These are phyloP conservation scores for Petrocephalus schoutedeni DNA, from an alignment of 2,797 vertebrate genomes.

Conservation along the genomic window DNA sequence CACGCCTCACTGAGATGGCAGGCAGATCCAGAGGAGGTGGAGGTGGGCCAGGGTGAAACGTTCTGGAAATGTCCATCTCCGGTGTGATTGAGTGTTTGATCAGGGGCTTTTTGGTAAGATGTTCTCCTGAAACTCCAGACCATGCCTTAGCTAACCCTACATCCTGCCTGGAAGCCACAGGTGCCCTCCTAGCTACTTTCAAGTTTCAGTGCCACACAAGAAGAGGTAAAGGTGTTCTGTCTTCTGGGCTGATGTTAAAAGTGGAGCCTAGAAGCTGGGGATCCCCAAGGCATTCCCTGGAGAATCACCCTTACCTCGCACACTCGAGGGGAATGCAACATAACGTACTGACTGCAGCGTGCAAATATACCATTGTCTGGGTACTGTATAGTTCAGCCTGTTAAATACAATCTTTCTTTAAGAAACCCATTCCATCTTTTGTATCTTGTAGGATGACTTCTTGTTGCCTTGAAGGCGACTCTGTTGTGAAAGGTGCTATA, in stretches of 20 bases:
- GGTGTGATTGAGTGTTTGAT: not conserved
- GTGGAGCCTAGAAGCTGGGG: not conserved
- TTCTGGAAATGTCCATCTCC: not conserved
- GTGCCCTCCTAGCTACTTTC: not conserved
- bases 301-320: not conserved
- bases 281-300: not conserved
- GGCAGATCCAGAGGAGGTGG: not conserved
- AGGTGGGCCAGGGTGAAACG: not conserved
- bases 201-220: not conserved
- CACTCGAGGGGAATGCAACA: not conserved
- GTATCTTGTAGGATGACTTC: not conserved
- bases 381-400: not conserved
- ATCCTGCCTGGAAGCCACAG: not conserved
- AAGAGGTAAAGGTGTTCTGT: not conserved
- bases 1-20: not conserved
- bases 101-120: not conserved
- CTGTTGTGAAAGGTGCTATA: too few species aligned
- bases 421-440: not conserved
- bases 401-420: not conserved
- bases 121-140: not conserved
- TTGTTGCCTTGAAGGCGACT: too few species aligned
- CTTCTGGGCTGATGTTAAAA: not conserved
- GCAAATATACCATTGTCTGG: not conserved
- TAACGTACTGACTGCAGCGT: not conserved
- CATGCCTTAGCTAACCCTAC: not conserved